Conservation (phyloP, 2,888 invertebrate genomes). For the Ischnus inquisitorius region DNA sequence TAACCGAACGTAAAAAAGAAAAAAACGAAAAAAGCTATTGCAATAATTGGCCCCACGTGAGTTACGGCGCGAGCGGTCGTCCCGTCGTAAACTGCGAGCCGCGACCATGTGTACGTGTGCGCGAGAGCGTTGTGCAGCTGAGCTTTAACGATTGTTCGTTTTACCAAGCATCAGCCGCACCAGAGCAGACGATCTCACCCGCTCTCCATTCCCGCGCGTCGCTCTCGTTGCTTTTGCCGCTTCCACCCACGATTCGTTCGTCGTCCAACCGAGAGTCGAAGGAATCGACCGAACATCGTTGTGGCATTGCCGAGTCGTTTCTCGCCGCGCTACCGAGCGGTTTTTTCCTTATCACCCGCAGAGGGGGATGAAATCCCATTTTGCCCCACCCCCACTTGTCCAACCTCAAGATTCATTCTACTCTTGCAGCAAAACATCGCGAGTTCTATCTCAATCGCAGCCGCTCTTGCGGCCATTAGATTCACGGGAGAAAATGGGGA, state of each 20-base stretch:
- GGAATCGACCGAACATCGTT: slow-evolving; percentile 13
- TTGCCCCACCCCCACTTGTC: neutral
- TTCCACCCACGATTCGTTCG: slow-evolving; percentile 53
- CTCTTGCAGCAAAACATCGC: neutral
- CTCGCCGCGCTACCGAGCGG: neutral
- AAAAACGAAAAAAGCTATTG: slow-evolving; percentile 76
- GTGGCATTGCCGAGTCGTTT: neutral
- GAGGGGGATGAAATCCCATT: neutral
- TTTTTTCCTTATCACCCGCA: slow-evolving; percentile 32
- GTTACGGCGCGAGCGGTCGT: slow-evolving; percentile 77
- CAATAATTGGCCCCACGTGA: slow-evolving; percentile 80
- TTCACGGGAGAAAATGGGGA: neutral
- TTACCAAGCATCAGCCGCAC: slow-evolving; percentile 29
- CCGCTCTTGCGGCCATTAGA: slow-evolving; percentile 41
- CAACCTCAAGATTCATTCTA: neutral
- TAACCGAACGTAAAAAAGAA: slow-evolving; percentile 70
- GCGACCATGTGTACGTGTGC: slow-evolving; percentile 26
- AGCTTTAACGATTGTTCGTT: slow-evolving; percentile 70
- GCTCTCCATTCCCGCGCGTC: slow-evolving; percentile 41
- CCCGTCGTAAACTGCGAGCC: slow-evolving; percentile 76
- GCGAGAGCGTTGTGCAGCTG: slow-evolving; percentile 39
- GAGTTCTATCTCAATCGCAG: slow-evolving; percentile 34
- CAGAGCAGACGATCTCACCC: slow-evolving; percentile 26
- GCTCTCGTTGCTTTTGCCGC: slow-evolving; percentile 40
- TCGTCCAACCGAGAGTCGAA: slow-evolving; percentile 14